These are phyloP conservation scores for Myoxocephalus aenaeus DNA, from an alignment of 2,797 vertebrate genomes.

Conservation along the genomic window DNA sequence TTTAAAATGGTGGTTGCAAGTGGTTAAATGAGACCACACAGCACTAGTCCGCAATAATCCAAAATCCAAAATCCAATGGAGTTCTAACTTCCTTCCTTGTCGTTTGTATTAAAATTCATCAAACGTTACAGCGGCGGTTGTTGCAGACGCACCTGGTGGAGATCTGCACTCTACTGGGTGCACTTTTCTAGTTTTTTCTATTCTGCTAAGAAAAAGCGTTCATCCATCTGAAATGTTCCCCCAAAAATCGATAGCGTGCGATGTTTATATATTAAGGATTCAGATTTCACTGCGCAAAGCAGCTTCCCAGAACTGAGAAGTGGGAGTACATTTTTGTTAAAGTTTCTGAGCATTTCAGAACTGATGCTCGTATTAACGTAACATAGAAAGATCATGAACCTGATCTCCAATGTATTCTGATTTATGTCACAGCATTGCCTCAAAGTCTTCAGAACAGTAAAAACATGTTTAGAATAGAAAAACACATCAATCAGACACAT, in stretches of 20 bases:
- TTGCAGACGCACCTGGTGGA: neutral
- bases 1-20: no score
- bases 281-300: neutral
- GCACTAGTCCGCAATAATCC: neutral
- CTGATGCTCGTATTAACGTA: neutral
- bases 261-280: neutral
- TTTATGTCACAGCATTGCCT: neutral
- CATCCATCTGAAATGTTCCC: conserved; percentile 17
- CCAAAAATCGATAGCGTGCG: neutral
- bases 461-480: conserved; percentile 28
- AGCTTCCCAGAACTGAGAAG: neutral
- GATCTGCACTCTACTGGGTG: neutral
- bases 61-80: neutral
- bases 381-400: conserved; percentile 8
- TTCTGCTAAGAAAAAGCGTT: neutral
- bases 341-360: neutral
- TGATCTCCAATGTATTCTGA: conserved; percentile 9
- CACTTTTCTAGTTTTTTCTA: conserved; percentile 4
- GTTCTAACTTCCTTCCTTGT: neutral
- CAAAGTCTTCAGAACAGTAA: conserved; percentile 4
- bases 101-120: neutral
- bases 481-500: conserved; percentile 61
- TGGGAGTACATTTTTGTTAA: neutral
- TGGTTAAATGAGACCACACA: no score
- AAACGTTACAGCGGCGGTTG: neutral